Conservation (phyloP, 2,797 vertebrate species). For the Threskiornis aethiopicus region DNA sequence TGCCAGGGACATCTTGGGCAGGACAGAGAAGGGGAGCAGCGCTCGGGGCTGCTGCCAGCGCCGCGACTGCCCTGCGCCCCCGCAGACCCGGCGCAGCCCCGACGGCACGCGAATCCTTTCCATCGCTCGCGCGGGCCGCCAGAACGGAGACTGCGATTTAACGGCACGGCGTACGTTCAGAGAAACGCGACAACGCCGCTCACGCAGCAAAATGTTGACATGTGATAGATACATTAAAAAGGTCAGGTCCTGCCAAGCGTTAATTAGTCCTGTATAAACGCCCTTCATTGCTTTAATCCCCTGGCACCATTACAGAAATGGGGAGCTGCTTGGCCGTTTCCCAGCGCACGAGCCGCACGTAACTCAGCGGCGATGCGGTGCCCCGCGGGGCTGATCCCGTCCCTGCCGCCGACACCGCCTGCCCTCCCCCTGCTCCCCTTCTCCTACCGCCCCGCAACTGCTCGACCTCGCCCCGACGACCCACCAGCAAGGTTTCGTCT, state of each 20-base stretch:
- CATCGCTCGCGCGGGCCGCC: background rate
- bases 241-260: background rate
- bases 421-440: background rate
- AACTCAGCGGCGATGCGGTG: rapidly evolving
- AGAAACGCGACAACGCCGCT: rapidly evolving
- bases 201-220: rapidly evolving
- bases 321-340: background rate
- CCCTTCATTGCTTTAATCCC: background rate
- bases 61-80: no score
- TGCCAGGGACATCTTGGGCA: background rate
- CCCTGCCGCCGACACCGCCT: background rate
- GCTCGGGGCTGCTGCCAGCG: background rate
- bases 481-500: background rate
- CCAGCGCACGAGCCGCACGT: background rate
- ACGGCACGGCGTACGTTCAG: rapidly evolving
- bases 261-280: background rate
- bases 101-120: rapidly evolving
- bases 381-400: background rate
- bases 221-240: background rate
- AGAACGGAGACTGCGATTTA: rapidly evolving
- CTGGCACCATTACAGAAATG: rapidly evolving
- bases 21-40: background rate
- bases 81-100: background rate
- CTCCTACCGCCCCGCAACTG: rapidly evolving
- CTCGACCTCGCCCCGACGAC: rapidly evolving